Base-by-base conservation (phyloP, 1,140 invertebrate genomes). In the Sycophaga agraensis region DNA sequence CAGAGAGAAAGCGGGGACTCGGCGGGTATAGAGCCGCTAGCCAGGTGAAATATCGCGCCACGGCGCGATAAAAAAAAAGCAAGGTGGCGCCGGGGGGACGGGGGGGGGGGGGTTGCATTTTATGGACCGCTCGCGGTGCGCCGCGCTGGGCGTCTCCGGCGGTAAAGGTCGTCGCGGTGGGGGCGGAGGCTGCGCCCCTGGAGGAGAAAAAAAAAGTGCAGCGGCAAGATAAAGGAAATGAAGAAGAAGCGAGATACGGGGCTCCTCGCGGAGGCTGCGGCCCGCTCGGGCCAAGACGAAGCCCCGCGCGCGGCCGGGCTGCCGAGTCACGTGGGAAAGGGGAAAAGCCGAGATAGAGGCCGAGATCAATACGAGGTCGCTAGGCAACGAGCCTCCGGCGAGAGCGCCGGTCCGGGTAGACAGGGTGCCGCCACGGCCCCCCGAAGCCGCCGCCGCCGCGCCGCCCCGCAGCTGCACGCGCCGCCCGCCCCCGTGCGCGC, bases 331-430 rank as follows among this genome's bases (percentile, higher is more conserved):
- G 72, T 70, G 73, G 72, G 66, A 73, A 68, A 73, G 67, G 68
- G 70, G 71, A 74, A 73, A 76, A 70, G 67, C 70, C 72, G 77
- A 76, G 73, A 76, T 76, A 77, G 70, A 69, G 69, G 67, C 28
- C 66, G 74, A 79, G 77, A 81, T 80, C 78, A 81, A 80, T 80
- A 79, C 76, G 71, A 70, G 68, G 77, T 79, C 72, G 77, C 78
- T 79, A 80, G 75, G 78, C 77, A 79, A 80, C 78, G 73, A 78
- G 78, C 76, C 79, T 79, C 78, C 75, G 72, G 77, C 75, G 70
- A 77, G 77, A 75, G 65, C 51, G 35, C 39, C 72, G 75, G 76
- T 80, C 78, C 76, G 75, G 77, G 76, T 80, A 81, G 79, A 81
- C 79, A 80, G 79, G 74, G 78, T 81, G 79, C 78, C 79, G 79